Conservation (phyloP, 2,113 vertebrate genomes). For the Odocoileus hemionus region DNA sequence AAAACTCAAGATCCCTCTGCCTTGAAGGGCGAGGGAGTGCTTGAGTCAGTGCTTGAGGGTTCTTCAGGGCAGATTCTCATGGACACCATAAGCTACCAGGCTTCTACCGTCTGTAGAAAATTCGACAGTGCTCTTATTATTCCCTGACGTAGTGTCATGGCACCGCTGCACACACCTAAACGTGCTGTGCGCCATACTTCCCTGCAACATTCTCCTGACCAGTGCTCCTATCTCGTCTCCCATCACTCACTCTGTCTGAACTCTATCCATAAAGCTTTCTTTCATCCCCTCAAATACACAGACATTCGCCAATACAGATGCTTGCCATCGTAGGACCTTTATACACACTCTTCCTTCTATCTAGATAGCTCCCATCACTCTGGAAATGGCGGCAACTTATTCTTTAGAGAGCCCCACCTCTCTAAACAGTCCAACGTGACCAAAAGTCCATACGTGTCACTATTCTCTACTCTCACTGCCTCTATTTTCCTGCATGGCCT, state of each 20-base stretch:
- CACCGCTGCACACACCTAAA: no score
- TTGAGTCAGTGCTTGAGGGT: background rate
- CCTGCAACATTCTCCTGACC: background rate
- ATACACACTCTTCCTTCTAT: background rate
- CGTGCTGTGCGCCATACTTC: rapidly evolving
- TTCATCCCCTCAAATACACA: background rate
- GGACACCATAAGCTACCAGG: background rate
- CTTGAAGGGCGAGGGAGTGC: background rate
- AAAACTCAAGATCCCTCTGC: background rate
- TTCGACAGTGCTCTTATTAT: background rate
- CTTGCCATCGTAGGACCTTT: background rate
- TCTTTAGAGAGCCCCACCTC: background rate
- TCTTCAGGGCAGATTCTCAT: background rate
- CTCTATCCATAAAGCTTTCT: background rate
- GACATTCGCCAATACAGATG: background rate
- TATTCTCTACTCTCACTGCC: background rate
- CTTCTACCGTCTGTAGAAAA: background rate
- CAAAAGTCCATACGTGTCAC: rapidly evolving
- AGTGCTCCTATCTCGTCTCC: background rate
- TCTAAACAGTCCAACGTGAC: background rate
- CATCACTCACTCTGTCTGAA: background rate
- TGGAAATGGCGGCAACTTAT: background rate
- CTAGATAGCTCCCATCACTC: background rate
- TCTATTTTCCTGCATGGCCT: background rate
- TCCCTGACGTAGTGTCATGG: rapidly evolving